Percentiles rank a stretch among this genome's conserved stretches.
Evolutionary conservation across 2,888 invertebrate species (phyloP).

Genomic region (Malacosoma neustria): DNA sequence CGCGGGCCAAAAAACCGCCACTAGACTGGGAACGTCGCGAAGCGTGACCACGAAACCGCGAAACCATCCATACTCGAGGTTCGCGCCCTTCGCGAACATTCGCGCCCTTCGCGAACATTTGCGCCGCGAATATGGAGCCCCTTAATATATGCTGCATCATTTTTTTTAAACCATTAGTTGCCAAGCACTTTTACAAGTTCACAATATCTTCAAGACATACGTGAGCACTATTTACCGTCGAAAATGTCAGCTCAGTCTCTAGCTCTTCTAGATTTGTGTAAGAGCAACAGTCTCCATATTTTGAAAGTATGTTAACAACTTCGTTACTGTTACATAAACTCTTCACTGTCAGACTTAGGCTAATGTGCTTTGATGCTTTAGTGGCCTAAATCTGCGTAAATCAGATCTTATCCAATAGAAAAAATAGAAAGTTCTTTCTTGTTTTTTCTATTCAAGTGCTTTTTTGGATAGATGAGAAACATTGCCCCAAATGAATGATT

Average conservation of each 20-base stretch:
- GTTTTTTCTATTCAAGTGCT: slow-evolving; percentile 4
- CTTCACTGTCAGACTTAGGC: slow-evolving; percentile 26
- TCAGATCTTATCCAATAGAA: slow-evolving; percentile 3
- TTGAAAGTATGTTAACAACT: slow-evolving; percentile 19
- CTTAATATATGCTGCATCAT: no score
- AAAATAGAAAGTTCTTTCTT: slow-evolving; percentile 7
- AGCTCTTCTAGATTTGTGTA: slow-evolving; percentile 4
- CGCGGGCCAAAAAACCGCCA: no score
- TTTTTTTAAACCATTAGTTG: no score
- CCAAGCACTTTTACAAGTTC: no score
- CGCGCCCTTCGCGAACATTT: no score
- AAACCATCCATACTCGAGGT: no score
- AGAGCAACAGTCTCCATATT: slow-evolving; percentile 24
- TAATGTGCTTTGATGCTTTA: slow-evolving; percentile 8
- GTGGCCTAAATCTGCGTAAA: slow-evolving; percentile 2
- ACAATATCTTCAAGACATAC: slow-evolving; percentile 3
- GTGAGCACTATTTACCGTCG: slow-evolving; percentile 3
- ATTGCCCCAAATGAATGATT: slow-evolving; percentile 7
- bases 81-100: no score
- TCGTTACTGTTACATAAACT: slow-evolving; percentile 19
- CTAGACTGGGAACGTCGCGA: no score
- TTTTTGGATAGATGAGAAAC: slow-evolving; percentile 7
- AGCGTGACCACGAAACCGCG: no score
- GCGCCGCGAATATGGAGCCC: no score
- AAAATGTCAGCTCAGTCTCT: slow-evolving; percentile 6